phyloP scores from a whole-genome alignment of 2,888 invertebrate species.

The Chrysina gloriosa region DNA sequence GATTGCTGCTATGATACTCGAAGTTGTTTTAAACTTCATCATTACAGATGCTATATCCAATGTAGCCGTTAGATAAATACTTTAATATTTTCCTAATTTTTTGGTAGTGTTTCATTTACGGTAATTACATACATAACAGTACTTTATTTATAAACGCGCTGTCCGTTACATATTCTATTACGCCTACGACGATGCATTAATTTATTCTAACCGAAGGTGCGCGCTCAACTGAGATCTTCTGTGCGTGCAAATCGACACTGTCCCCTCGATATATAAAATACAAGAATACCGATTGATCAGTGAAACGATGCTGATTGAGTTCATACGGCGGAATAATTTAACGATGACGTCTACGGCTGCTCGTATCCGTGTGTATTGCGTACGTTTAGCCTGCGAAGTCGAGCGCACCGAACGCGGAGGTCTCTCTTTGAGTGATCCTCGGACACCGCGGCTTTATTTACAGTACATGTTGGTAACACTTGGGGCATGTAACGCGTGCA shows the following conservation, averaged over 20 bases:
- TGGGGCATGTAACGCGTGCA: constrained; percentile 31
- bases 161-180: too few species aligned
- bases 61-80: too few species aligned
- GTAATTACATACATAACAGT: too few species aligned
- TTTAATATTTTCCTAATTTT: too few species aligned
- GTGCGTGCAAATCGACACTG: constrained; percentile 21
- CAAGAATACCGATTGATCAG: constrained; percentile 62
- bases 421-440: constrained; percentile 14
- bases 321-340: constrained; percentile 64
- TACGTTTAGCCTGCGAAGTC: constrained; percentile 27
- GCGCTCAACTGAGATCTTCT: not conserved
- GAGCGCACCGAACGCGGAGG: constrained; percentile 11
- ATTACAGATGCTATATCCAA: too few species aligned
- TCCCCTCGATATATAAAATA: constrained; percentile 40
- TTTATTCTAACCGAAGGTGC: too few species aligned
- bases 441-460: constrained; percentile 42
- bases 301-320: constrained; percentile 60
- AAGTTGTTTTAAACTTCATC: too few species aligned
- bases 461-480: constrained; percentile 36
- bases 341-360: constrained; percentile 54
- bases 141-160: too few species aligned
- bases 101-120: too few species aligned
- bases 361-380: constrained; percentile 24
- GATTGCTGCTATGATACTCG: too few species aligned
- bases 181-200: too few species aligned